Percentiles rank a stretch among this genome's conserved stretches.
These are phyloP conservation scores for Echeneis naucrates DNA, from an alignment of 2,797 vertebrate genomes.

Conservation along the genomic window DNA sequence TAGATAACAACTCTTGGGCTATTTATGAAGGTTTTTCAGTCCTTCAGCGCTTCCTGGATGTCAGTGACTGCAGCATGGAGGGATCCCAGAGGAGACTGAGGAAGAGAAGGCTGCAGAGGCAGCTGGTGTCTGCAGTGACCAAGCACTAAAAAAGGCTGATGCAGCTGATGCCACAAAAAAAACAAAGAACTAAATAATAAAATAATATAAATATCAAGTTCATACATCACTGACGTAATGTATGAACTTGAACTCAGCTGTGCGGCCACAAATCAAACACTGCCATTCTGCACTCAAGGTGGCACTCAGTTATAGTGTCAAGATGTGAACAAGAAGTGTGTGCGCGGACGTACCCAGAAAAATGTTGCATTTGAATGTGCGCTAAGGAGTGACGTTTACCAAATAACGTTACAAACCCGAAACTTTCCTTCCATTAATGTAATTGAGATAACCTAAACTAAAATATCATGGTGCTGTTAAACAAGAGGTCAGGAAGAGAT, in stretches of 20 bases:
- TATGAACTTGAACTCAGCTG: too few species aligned
- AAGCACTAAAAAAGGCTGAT: conserved; percentile 56
- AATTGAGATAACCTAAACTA: neutral
- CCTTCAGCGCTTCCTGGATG: conserved; percentile 2
- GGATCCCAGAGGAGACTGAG: conserved; percentile 36
- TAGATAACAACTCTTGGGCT: neutral
- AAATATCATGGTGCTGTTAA: too few species aligned
- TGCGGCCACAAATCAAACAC: neutral
- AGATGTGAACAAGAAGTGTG: too few species aligned
- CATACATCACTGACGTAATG: too few species aligned
- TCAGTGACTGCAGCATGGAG: conserved; percentile 20
- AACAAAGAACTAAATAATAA: too few species aligned
- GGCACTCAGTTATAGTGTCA: too few species aligned
- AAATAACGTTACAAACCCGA: conserved; percentile 2
- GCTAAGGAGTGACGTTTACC: conserved; percentile 10
- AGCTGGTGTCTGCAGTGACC: conserved; percentile 50
- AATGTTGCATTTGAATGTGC: too few species aligned
- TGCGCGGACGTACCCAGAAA: too few species aligned
- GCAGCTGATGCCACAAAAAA: conserved; percentile 40
- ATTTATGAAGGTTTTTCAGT: neutral
- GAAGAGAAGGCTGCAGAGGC: conserved; percentile 27
- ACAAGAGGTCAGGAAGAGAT: neutral
- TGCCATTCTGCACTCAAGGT: neutral
- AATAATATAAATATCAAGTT: too few species aligned
- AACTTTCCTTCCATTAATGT: neutral